Evolutionary conservation across 2,797 vertebrate species (phyloP).

Genomic region (Protonibea diacanthus): DNA sequence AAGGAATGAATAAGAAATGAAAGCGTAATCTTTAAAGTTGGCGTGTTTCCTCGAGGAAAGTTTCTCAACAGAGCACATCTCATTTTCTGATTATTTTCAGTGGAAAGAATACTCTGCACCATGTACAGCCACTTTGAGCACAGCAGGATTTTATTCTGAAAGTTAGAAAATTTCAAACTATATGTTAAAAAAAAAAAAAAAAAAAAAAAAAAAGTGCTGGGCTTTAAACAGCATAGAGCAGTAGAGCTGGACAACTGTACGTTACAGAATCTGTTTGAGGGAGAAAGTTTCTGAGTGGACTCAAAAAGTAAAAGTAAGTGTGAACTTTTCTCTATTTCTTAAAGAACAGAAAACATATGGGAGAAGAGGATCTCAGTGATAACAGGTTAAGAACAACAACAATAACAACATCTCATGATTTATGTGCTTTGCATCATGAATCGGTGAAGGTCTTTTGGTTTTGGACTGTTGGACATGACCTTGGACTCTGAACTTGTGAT

Average conservation of each 20-base stretch:
- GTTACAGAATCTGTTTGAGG: slow-evolving; percentile 13
- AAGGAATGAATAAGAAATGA: slow-evolving; percentile 28
- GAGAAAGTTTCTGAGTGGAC: neutral
- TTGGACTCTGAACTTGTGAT: neutral
- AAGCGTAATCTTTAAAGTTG: neutral
- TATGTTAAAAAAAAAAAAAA: neutral
- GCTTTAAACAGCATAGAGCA: slow-evolving; percentile 43
- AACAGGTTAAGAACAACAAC: neutral
- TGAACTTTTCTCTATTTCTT: neutral
- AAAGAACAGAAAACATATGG: neutral
- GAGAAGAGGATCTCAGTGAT: neutral
- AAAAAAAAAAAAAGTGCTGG: neutral
- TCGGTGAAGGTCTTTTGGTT: neutral
- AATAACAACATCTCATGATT: neutral
- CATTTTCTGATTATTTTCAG: slow-evolving; percentile 24
- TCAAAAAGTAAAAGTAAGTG: neutral
- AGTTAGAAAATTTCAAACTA: slow-evolving; percentile 25
- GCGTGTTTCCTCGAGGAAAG: neutral
- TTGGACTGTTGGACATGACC: neutral
- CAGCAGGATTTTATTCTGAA: slow-evolving; percentile 14
- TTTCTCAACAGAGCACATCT: neutral
- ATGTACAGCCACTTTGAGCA: slow-evolving; percentile 10
- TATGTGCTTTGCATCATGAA: neutral
- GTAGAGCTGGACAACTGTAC: neutral
- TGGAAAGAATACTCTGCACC: slow-evolving; percentile 21